Percentiles rank a stretch among this genome's conserved stretches.
Evolutionary conservation across 2,113 vertebrate genomes (phyloP).

Genomic region (Tichodroma muraria): DNA sequence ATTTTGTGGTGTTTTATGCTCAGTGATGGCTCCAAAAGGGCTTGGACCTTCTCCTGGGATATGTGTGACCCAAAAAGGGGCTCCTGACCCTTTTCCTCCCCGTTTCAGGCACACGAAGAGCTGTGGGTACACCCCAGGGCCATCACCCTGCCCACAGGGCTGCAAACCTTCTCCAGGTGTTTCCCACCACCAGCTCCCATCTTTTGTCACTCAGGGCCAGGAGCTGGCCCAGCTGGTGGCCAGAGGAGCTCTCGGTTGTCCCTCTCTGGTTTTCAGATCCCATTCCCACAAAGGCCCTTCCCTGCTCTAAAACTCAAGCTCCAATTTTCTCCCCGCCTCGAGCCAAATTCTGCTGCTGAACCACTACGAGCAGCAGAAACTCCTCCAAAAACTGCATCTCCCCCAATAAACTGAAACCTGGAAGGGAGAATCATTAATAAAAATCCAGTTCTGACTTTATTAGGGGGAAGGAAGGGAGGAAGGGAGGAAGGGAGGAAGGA

Average conservation of each 20-base stretch:
- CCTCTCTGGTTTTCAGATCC: background rate
- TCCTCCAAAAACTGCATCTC: background rate
- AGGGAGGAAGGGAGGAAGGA: too few relatives aligned
- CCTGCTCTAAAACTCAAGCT: background rate
- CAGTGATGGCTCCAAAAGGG: background rate
- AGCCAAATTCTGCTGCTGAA: background rate
- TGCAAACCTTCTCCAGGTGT: background rate
- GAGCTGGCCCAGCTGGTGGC: background rate
- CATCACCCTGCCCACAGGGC: too few relatives aligned
- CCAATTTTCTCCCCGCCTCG: background rate
- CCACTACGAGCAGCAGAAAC: background rate
- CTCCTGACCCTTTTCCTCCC: background rate
- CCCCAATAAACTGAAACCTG: background rate
- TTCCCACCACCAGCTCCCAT: background rate
- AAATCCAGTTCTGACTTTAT: background rate
- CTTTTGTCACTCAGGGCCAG: background rate
- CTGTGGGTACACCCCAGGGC: background rate
- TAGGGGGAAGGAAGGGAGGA: too few relatives aligned
- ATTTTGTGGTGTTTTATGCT: background rate
- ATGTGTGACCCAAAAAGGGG: background rate
- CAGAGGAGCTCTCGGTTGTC: background rate
- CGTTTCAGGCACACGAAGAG: background rate
- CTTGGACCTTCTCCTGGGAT: fast-evolving
- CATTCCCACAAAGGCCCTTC: background rate
- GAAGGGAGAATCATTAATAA: background rate